A percentile compares a stretch with the other conserved stretches of the same genome.
Evolutionary conservation across 1,140 invertebrate genomes (phyloP).

Genomic region (Musca domestica): DNA sequence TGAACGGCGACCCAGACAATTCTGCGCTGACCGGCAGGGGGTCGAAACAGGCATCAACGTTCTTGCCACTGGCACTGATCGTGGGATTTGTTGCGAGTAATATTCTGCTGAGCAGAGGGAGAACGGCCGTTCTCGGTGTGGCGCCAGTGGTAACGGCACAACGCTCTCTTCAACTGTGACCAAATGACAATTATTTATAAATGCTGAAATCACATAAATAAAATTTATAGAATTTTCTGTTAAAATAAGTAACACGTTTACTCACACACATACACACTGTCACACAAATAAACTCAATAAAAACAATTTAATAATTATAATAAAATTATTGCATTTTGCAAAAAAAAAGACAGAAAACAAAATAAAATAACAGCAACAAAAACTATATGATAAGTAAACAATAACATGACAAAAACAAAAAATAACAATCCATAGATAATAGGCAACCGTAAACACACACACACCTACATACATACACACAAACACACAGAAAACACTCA

Average conservation of each 20-base stretch:
- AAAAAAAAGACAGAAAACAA: neutral
- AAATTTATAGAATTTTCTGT: slow-evolving; percentile 1
- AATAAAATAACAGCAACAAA: neutral
- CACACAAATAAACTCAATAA: neutral
- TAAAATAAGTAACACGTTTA: neutral
- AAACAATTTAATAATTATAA: slow-evolving; percentile 3
- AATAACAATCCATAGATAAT: slow-evolving; percentile 9
- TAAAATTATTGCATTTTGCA: too few species aligned
- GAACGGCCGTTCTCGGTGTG: neutral
- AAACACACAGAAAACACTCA: too few species aligned
- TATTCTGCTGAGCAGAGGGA: neutral
- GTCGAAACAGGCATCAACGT: slow-evolving; percentile 26
- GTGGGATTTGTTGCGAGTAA: neutral
- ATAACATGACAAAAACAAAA: slow-evolving; percentile 16
- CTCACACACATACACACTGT: neutral
- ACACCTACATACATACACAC: too few species aligned
- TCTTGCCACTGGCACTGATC: neutral
- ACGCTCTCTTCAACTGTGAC: slow-evolving; percentile 16
- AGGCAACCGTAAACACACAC: too few species aligned
- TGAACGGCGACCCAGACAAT: slow-evolving; percentile 52
- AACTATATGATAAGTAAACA: slow-evolving; percentile 11
- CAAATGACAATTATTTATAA: slow-evolving; percentile 17
- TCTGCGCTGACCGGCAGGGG: slow-evolving; percentile 48
- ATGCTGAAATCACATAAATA: slow-evolving; percentile 7
- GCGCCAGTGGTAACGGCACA: neutral